A percentile compares a stretch with the other conserved stretches of the same genome.
Evolutionary conservation across 2,797 vertebrate genomes (phyloP).

Genomic region (Anolis apletophallus): DNA sequence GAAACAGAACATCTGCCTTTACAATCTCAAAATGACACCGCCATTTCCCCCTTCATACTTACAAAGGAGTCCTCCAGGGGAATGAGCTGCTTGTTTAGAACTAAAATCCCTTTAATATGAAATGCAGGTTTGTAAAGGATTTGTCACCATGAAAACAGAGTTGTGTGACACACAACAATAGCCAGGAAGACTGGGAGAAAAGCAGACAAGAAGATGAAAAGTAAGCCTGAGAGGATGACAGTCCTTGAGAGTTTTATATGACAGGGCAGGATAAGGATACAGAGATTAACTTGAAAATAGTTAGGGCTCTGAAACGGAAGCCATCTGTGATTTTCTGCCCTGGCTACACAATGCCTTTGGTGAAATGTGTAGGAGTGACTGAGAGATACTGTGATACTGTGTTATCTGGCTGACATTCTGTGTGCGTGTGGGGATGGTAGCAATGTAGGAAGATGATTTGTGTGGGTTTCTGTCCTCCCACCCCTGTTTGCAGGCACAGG

Average conservation of each 20-base stretch:
- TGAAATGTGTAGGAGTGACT: slow-evolving; percentile 49
- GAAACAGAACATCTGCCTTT: neutral
- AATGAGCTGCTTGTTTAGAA: neutral
- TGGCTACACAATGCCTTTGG: slow-evolving; percentile 29
- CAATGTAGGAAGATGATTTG: slow-evolving; percentile 46
- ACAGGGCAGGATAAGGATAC: neutral
- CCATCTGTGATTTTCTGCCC: neutral
- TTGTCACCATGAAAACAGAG: neutral
- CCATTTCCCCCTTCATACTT: slow-evolving; percentile 14
- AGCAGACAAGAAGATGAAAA: neutral
- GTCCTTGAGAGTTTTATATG: neutral
- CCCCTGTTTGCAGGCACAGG: slow-evolving; percentile 26
- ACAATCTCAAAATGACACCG: slow-evolving; percentile 21
- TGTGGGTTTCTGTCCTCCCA: slow-evolving; percentile 29
- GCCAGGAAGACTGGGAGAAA: too few species aligned
- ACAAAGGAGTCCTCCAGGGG: slow-evolving; percentile 10
- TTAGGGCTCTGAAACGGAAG: neutral
- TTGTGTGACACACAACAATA: neutral
- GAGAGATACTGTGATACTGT: slow-evolving; percentile 35
- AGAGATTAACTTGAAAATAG: slow-evolving; percentile 14
- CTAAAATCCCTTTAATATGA: slow-evolving; percentile 24
- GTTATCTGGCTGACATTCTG: slow-evolving; percentile 49
- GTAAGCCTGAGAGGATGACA: neutral
- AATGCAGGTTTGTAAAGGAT: neutral
- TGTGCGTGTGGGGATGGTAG: slow-evolving; percentile 28